Evolutionary conservation across 2,797 vertebrate genomes (phyloP), one percentile per base, ranked within the genome.

Genomic region (Cygnus olor): DNA sequence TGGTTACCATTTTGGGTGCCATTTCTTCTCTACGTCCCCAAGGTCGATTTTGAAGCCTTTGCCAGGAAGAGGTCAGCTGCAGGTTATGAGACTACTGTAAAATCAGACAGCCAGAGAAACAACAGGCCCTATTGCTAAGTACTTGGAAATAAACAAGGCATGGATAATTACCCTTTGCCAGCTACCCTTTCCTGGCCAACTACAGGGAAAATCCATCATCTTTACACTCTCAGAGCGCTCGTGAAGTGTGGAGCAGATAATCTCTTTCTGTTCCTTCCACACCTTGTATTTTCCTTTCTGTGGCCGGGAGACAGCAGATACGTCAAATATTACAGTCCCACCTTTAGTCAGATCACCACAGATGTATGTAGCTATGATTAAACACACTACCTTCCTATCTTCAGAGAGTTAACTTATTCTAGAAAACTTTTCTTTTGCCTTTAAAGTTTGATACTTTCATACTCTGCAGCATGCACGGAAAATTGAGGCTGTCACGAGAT

Each of bases 191-290:
- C 94, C 86, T 58, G 53, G 92, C 66, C 77, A 82, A 53, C 89
- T 86, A 94, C 53, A 71, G 83, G 68, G 53, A 87, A 95, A 96
- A 97, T 96, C 83, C 88, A 94, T 96, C 94, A 93, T 86, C 74
- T 90, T 93, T 88, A 73, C 83, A 60, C 83, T 47, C 64, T 1
- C 0, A 14, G 34, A 82, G 74, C 0, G 0, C 45, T 70, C 3
- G 1, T 1, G 2, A 68, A 65, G 70, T 7, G 0, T 9, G 21
- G 66, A 44, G n/a, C 20, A 49, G 32, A 11, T 40, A 94, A 58
- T 19, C 65, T 27, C 40, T 13, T 63, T 80, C 60, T 13, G 1
- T 56, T 60, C 42, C 38, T 83, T 91, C 61, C 27, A 27, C 21
- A 47, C 63, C 15, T 2, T 8, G 47, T 2, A 38, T 22, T 85